These are phyloP conservation scores for Vanessa tameamea DNA, from an alignment of 1,140 invertebrate species.

Conservation along the genomic window DNA sequence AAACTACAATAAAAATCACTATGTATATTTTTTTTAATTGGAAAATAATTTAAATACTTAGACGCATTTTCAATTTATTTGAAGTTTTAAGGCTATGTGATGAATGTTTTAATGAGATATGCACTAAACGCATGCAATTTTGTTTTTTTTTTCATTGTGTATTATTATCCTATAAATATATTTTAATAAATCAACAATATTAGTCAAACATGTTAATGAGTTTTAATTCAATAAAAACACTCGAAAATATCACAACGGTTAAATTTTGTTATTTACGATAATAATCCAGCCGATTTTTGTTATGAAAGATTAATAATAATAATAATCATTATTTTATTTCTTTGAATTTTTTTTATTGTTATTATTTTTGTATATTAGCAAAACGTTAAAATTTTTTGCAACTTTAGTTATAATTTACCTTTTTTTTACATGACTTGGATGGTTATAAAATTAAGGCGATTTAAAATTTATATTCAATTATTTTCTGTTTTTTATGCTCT, in stretches of 20 bases:
- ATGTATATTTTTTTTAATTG: background rate
- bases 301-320: background rate
- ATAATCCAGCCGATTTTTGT: constrained; percentile 59
- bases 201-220: constrained; percentile 38
- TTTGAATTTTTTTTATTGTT: no score
- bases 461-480: no score
- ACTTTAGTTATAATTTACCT: no score
- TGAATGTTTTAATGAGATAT: background rate
- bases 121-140: constrained; percentile 1
- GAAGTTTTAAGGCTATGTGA: no score
- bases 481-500: background rate
- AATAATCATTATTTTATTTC: no score
- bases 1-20: background rate
- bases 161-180: background rate
- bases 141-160: background rate
- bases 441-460: no score
- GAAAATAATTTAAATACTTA: background rate
- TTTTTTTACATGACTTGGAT: no score
- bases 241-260: constrained; percentile 38
- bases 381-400: no score
- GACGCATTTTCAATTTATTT: no score
- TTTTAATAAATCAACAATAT: constrained; percentile 33
- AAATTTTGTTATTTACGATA: constrained; percentile 46
- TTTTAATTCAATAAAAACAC: constrained; percentile 32
- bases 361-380: no score